These are phyloP conservation scores for Neolamprologus hecqui DNA, from an alignment of 2,113 vertebrate species.

Conservation along the genomic window DNA sequence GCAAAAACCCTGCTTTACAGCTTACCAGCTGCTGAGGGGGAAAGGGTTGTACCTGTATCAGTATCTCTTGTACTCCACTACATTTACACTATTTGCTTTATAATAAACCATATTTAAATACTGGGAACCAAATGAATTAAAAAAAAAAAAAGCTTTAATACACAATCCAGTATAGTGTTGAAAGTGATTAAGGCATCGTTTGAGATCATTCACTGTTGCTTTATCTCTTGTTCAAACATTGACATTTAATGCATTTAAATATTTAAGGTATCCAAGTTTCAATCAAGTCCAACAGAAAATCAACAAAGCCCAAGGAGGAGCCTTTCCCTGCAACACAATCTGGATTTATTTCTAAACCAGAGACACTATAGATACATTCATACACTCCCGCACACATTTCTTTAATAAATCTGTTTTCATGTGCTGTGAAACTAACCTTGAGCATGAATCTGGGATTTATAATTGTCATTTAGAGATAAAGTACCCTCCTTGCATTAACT, in stretches of 20 bases:
- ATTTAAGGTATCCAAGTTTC: not conserved
- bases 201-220: not conserved
- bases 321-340: not conserved
- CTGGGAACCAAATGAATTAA: not conserved
- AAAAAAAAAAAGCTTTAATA: not conserved
- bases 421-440: slow-evolving; percentile 6
- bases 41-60: not conserved
- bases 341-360: not conserved
- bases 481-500: slow-evolving; percentile 1
- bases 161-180: not conserved
- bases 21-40: too few species aligned
- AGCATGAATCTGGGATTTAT: slow-evolving; percentile 29
- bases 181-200: fast-evolving
- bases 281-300: not conserved
- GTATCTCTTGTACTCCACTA: not conserved
- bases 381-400: not conserved
- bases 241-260: not conserved
- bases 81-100: not conserved
- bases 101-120: not conserved
- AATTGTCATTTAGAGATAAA: slow-evolving; percentile 4
- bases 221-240: not conserved
- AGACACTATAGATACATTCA: not conserved
- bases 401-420: slow-evolving; percentile 2
- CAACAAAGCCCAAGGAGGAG: not conserved
- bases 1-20: too few species aligned